These are phyloP conservation scores for Pterostichus niger DNA, from an alignment of 2,888 invertebrate species.

Conservation along the genomic window DNA sequence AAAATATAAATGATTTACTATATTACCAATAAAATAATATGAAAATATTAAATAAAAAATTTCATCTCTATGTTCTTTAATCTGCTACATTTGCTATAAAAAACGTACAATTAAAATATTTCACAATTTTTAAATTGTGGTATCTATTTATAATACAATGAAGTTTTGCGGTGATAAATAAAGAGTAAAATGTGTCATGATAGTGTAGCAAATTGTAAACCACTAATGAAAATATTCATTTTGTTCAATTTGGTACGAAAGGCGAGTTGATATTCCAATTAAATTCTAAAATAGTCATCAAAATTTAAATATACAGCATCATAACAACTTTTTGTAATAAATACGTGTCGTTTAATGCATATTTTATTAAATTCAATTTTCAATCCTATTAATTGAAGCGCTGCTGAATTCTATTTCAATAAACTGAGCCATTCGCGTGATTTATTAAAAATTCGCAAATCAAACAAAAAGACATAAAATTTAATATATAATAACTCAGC, in stretches of 20 bases:
- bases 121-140: no score
- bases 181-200: no score
- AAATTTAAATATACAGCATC: not conserved
- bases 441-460: not conserved
- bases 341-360: not conserved
- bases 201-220: no score
- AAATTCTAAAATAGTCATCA: not conserved
- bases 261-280: not conserved
- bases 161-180: no score
- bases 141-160: no score
- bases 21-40: no score
- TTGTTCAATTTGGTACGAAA: not conserved
- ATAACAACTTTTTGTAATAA: not conserved
- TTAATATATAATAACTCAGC: conserved; percentile 12
- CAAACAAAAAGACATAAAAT: not conserved
- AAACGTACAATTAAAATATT: no score
- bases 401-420: conserved; percentile 4
- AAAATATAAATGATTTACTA: no score
- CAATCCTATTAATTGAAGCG: conserved; percentile 25
- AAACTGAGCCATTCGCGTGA: not conserved
- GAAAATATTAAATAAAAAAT: no score
- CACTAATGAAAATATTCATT: no score
- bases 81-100: no score
- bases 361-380: not conserved
- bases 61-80: no score